Evolutionary conservation across 2,888 invertebrate species (phyloP), one percentile per base, ranked within the genome.

Genomic region (Allacma fusca): DNA sequence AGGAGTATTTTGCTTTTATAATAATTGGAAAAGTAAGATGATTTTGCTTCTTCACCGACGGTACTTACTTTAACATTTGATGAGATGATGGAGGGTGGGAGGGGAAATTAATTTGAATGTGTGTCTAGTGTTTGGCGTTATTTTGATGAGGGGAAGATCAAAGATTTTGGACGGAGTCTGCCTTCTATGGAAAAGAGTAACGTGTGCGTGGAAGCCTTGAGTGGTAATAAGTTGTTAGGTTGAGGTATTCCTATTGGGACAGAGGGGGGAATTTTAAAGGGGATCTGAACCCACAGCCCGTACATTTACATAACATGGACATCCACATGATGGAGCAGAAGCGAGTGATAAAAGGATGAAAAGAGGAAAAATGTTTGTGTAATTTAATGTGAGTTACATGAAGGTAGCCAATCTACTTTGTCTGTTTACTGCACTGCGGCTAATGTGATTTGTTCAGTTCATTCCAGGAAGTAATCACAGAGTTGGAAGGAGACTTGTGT

Each of bases 401-500:
- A 62, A 71, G 71, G 57, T 65, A 26, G 26, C 28, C 23, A 62
- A 26, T 62, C 62, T 23, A 29, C 72, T 59, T 72, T 62, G 72
- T 72, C 40, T 72, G 59, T 72, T 72, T 72, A 59, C 72, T 72
- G 59, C 65, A 65, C 28, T 65, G 65, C 62, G 72, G 72, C 62
- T 72, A 72, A 72, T 72, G 72, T 72, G 72, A 72, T 72, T 72
- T 72, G 57, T 59, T 72, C 62, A 34, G 72, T 72, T 72, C 72
- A 50, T 59, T 72, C 50, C 40, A 50, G 19, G 23, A 34, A 72
- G 72, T 72, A 72, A 72, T 72, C 72, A 72, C 72, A 72, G 59
- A 72, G 65, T 28, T 19, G 28, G 4, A 65, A 65, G 29, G 44
- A 43, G 44, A 43, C 68, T 68, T 43, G 13, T n/a, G 68, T 43